Evolutionary conservation across 1,140 invertebrate species (phyloP), one percentile per base, ranked within the genome.

Genomic region (Muscidifurax raptorellus): DNA sequence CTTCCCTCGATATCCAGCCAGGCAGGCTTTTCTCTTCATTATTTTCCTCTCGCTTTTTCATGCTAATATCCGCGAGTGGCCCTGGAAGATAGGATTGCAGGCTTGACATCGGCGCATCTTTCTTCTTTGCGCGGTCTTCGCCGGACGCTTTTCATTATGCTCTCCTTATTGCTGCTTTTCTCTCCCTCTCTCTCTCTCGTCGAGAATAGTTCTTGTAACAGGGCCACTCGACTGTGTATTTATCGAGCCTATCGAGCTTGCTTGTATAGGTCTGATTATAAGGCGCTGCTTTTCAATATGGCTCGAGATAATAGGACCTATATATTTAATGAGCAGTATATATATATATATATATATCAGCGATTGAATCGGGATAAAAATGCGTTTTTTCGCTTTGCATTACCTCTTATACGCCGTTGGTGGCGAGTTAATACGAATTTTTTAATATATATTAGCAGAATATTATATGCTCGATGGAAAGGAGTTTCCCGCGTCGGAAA

Each of bases 21-120:
- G 80, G 6, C 22, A 47, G 52, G 52, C 79, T 87, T 86, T 86
- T 78, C 78, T 78, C 59, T 84, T 79, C 82, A 77, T 84, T 80
- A 82, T 83, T 76, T 74, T 77, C 52, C 79, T 66, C 79, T 66
- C 79, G 32, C 79, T 84, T 79, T 59, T 85, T 86, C 72, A 88
- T 88, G 88, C 88, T 90, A 90, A 90, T 90, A 88, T 89, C 87
- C 83, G 79, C 85, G 86, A 79, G 88, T 86, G 85, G 86, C 85
- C 84, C 15, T 30, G 15, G 27, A 86, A 83, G 72, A 83, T 84
- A 78, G 78, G 78, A 88, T 86, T 85, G 78, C 85, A 85, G 71
- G 76, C 88, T 86, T 85, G 89, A 88, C 88, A 87, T 89, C 80
- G 87, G 84, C 79, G 88, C 87, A 88, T 87, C 86, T 87, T 90